Conservation (phyloP, 2,113 vertebrate genomes). For the Canis aureus region DNA sequence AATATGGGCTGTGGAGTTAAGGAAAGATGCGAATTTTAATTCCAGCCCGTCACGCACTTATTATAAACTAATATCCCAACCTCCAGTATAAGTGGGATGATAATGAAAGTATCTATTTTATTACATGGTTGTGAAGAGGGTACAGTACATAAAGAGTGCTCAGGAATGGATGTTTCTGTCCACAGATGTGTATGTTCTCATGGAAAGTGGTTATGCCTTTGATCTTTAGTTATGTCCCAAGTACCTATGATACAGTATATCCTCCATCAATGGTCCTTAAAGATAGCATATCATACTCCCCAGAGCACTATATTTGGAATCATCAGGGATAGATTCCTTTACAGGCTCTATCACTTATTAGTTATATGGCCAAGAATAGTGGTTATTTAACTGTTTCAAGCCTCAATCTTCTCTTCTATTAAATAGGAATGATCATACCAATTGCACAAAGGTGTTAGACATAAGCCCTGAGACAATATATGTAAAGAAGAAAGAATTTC, state of each 20-base stretch:
- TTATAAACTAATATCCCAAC: not conserved
- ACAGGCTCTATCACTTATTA: not conserved
- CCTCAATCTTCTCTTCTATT: not conserved
- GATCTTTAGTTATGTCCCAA: not conserved
- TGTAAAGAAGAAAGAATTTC: slow-evolving; percentile 26
- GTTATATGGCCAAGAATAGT: not conserved
- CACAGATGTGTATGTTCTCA: not conserved
- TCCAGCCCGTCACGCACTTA: not conserved
- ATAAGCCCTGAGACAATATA: not conserved
- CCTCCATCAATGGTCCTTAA: not conserved
- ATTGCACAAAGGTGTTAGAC: not conserved
- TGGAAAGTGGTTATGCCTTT: not conserved
- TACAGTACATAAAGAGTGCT: not conserved
- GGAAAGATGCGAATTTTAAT: not conserved
- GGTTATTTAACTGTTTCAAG: not conserved
- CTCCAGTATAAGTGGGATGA: not conserved
- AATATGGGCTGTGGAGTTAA: not conserved
- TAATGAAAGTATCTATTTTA: not conserved
- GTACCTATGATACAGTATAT: not conserved
- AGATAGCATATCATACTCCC: not conserved
- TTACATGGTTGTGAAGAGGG: not conserved
- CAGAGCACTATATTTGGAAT: not conserved
- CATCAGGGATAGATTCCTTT: not conserved
- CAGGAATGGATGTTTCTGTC: not conserved
- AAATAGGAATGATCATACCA: not conserved